Evolutionary conservation across 2,113 vertebrate genomes (phyloP).

Genomic region (Columba janthina): DNA sequence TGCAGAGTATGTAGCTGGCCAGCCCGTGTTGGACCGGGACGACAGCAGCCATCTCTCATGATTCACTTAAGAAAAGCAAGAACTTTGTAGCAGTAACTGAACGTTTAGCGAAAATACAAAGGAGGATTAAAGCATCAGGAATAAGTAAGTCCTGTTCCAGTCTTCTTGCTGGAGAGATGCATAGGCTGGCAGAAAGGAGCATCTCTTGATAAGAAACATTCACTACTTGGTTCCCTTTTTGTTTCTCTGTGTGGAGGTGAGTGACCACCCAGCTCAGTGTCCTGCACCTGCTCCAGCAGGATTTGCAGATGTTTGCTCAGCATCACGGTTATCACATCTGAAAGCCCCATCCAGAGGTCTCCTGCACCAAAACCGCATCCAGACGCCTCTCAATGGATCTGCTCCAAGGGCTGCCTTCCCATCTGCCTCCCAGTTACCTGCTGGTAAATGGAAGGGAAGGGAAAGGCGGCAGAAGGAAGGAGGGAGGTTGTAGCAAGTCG

Average conservation of each 20-base stretch:
- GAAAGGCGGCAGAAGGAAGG: neutral
- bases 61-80: neutral
- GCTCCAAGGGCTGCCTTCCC: neutral
- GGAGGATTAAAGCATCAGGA: neutral
- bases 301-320: neutral
- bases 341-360: neutral
- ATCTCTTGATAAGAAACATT: neutral
- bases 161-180: neutral
- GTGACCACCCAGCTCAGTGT: neutral
- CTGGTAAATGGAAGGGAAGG: neutral
- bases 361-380: fast-evolving
- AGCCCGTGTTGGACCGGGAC: neutral
- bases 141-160: neutral
- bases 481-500: neutral
- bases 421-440: neutral
- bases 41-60: neutral
- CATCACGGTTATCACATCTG: neutral
- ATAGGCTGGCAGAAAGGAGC: neutral
- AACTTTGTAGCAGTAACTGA: neutral
- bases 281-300: neutral
- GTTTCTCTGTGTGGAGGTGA: neutral
- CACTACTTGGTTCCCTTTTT: neutral
- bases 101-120: neutral
- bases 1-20: neutral
- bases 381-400: fast-evolving